Percentiles rank a stretch among this genome's conserved stretches.
Conservation (phyloP, 2,113 vertebrate genomes). For the Mastomys natalensis region DNA sequence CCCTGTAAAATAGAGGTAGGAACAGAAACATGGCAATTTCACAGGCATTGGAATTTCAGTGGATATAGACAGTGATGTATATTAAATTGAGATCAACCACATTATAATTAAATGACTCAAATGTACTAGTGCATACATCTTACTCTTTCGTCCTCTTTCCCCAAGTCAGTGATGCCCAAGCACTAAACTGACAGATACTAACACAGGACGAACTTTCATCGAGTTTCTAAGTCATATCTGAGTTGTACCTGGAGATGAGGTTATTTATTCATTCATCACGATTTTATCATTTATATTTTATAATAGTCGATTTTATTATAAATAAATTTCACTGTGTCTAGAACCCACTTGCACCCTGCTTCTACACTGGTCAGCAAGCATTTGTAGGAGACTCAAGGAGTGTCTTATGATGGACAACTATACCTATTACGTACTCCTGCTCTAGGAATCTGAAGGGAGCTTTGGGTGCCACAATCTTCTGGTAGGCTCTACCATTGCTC, state of each 20-base stretch:
- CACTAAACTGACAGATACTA: neutral
- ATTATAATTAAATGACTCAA: neutral
- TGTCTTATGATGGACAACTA: neutral
- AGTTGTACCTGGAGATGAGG: neutral
- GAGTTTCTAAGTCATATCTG: neutral
- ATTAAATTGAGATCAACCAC: neutral
- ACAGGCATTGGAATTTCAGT: neutral
- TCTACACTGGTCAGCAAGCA: neutral
- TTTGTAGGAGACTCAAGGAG: neutral
- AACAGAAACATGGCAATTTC: neutral
- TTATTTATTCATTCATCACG: neutral
- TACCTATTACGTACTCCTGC: neutral
- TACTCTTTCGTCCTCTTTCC: neutral
- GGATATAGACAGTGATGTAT: neutral
- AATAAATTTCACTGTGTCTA: conserved; percentile 5
- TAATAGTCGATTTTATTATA: neutral
- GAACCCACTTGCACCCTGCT: neutral
- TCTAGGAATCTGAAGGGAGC: neutral
- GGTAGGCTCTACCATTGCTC: neutral
- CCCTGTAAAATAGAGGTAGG: neutral
- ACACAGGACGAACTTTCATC: neutral
- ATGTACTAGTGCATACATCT: neutral
- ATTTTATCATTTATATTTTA: neutral
- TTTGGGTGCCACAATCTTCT: neutral
- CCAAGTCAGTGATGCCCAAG: neutral